These are phyloP conservation scores for Zaprionus inermis DNA, from an alignment of 1,140 invertebrate species.

Conservation along the genomic window DNA sequence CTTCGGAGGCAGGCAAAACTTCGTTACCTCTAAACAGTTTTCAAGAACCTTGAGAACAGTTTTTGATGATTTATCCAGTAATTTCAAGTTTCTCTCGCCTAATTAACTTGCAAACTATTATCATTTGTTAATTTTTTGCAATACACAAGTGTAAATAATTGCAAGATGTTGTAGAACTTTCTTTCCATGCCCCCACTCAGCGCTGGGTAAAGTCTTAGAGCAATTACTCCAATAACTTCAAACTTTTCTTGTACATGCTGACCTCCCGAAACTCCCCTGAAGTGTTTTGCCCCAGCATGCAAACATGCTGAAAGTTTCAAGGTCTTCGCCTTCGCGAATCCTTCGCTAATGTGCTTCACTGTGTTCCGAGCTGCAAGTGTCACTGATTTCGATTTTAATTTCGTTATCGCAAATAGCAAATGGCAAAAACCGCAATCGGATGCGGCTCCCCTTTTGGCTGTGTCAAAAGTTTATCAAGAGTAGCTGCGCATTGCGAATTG, in stretches of 20 bases:
- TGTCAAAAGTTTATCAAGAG: conserved; percentile 45
- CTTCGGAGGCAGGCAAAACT: neutral
- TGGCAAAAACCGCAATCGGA: neutral
- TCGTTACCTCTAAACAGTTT: neutral
- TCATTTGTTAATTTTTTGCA: conserved; percentile 6
- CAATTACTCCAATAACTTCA: neutral
- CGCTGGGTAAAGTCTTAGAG: neutral
- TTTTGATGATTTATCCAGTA: neutral
- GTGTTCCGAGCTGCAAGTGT: neutral
- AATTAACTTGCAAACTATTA: neutral
- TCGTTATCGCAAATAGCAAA: neutral
- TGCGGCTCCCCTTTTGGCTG: neutral
- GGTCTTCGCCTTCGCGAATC: neutral
- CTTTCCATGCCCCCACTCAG: too few relatives aligned
- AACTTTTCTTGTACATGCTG: neutral
- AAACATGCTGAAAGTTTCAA: neutral
- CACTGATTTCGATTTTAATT: conserved; percentile 8
- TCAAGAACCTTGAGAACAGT: neutral
- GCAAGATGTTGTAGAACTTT: neutral
- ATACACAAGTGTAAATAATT: neutral
- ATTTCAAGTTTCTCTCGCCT: neutral
- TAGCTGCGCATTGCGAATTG: conserved; percentile 8
- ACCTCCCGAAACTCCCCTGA: neutral
- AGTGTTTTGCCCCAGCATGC: neutral
- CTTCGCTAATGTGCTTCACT: conserved; percentile 1